phyloP scores from a whole-genome alignment of 2,888 invertebrate genomes.

The Agonopterix subpropinquella region DNA sequence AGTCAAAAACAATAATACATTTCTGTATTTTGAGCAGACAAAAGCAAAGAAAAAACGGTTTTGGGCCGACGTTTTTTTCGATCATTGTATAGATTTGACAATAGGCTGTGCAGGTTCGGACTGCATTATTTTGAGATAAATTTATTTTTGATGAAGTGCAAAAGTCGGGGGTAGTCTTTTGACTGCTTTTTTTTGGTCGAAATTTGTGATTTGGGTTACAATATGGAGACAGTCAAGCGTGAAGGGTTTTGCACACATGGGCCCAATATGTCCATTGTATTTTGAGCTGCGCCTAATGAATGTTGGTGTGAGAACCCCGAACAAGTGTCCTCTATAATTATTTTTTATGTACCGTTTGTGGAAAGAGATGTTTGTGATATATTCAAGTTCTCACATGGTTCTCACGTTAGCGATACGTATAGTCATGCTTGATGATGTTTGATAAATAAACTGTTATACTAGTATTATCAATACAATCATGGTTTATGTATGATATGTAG shows the following conservation, averaged over 20 bases:
- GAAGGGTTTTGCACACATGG: constrained; percentile 66
- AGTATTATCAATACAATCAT: too few relatives aligned
- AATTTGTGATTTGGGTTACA: constrained; percentile 47
- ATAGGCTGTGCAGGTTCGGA: constrained; percentile 54
- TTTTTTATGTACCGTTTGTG: constrained; percentile 19
- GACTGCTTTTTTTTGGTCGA: constrained; percentile 46
- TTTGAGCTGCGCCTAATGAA: constrained; percentile 46
- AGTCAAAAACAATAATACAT: constrained; percentile 65
- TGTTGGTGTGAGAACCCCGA: constrained; percentile 45
- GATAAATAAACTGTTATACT: too few relatives aligned
- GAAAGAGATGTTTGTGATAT: neutral
- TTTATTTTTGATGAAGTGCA: constrained; percentile 74
- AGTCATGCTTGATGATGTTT: too few relatives aligned
- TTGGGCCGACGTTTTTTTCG: constrained; percentile 30
- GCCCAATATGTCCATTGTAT: constrained; percentile 62
- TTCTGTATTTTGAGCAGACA: constrained; percentile 39
- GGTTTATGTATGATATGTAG: too few relatives aligned
- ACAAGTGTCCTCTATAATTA: constrained; percentile 22
- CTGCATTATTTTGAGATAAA: constrained; percentile 60
- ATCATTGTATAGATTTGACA: constrained; percentile 34
- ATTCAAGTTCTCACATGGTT: constrained; percentile 11
- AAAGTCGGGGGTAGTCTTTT: constrained; percentile 59
- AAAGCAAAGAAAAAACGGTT: constrained; percentile 32
- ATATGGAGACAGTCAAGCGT: constrained; percentile 48
- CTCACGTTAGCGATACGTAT: constrained; percentile 13